phyloP scores from a whole-genome alignment of 1,140 invertebrate genomes.

The Trypoxylus dichotomus region DNA sequence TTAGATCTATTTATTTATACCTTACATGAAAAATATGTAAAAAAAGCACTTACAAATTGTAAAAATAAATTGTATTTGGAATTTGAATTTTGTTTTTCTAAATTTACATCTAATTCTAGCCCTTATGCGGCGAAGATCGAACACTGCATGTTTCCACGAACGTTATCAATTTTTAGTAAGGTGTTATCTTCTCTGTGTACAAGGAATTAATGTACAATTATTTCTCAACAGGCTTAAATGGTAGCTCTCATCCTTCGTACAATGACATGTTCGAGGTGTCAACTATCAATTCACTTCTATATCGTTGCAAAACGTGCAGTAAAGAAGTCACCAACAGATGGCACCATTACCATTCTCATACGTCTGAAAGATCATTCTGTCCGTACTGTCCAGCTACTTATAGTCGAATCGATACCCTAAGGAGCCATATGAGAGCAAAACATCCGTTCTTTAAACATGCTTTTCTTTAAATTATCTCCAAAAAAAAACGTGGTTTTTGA shows the following conservation, averaged over 20 bases:
- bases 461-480: neutral
- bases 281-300: constrained; percentile 66
- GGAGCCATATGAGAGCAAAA: constrained; percentile 74
- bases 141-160: neutral
- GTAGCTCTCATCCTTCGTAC: constrained; percentile 61
- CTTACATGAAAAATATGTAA: neutral
- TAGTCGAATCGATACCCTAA: constrained; percentile 80
- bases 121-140: neutral
- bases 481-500: neutral
- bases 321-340: constrained; percentile 85
- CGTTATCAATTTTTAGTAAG: neutral
- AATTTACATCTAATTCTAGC: neutral
- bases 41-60: constrained; percentile 30
- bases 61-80: constrained; percentile 37
- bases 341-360: constrained; percentile 85
- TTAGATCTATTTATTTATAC: neutral
- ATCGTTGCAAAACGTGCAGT: constrained; percentile 77
- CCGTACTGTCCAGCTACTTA: constrained; percentile 83
- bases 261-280: constrained; percentile 79
- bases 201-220: neutral
- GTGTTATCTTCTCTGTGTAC: neutral
- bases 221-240: constrained; percentile 38
- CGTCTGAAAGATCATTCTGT: constrained; percentile 74
- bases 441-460: constrained; percentile 64
- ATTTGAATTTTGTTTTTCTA: constrained; percentile 26